A percentile compares a stretch with the other conserved stretches of the same genome.
phyloP scores from a whole-genome alignment of 1,140 invertebrate species.

The Halictus rubicundus region DNA sequence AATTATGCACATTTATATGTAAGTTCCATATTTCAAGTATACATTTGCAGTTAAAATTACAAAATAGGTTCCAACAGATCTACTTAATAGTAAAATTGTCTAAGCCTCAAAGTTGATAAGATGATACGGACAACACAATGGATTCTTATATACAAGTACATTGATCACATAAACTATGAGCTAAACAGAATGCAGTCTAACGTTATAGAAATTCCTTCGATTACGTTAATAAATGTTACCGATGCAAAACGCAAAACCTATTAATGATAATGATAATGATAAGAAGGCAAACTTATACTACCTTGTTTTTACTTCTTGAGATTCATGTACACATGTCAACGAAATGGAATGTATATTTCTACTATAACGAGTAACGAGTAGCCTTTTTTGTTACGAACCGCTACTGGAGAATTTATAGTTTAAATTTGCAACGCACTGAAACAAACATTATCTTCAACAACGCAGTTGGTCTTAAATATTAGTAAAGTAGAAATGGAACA shows the following conservation, averaged over 20 bases:
- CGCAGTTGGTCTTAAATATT: conserved; percentile 12
- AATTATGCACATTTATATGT: conserved; percentile 67
- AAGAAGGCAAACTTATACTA: conserved; percentile 25
- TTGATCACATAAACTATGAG: conserved; percentile 23
- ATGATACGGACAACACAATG: conserved; percentile 29
- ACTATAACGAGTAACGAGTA: conserved; percentile 38
- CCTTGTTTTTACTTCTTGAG: conserved; percentile 42
- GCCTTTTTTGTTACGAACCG: neutral
- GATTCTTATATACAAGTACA: conserved; percentile 40
- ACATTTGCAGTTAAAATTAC: conserved; percentile 55
- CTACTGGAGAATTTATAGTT: conserved; percentile 27
- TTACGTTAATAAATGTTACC: conserved; percentile 33
- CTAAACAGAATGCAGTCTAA: conserved; percentile 31
- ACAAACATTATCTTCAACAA: neutral
- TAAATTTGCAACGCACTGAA: conserved; percentile 4
- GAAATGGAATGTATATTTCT: conserved; percentile 39
- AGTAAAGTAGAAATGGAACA: conserved; percentile 50
- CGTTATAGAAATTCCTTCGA: conserved; percentile 54
- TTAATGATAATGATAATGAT: neutral
- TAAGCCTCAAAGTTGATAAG: conserved; percentile 33
- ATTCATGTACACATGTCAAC: conserved; percentile 37
- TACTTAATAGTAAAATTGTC: conserved; percentile 51
- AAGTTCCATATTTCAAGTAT: conserved; percentile 60
- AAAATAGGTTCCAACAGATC: conserved; percentile 50
- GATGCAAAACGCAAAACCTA: conserved; percentile 31